A percentile compares a stretch with the other conserved stretches of the same genome.
These are phyloP conservation scores for Protophormia terraenovae DNA, from an alignment of 2,888 invertebrate genomes.

Conservation along the genomic window DNA sequence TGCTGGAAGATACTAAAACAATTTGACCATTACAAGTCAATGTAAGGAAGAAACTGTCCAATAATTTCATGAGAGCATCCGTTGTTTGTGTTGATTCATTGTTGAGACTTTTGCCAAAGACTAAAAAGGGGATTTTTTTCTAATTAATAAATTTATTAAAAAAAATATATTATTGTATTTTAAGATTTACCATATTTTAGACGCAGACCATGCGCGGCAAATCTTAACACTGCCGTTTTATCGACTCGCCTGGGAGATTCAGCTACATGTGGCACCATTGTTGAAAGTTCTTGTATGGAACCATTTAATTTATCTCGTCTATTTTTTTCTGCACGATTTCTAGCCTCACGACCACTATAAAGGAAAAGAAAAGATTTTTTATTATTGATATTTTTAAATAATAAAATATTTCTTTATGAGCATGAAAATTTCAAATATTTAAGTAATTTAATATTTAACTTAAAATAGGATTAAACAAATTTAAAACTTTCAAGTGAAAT, in stretches of 20 bases:
- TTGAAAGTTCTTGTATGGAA: constrained; percentile 90
- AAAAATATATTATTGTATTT: neutral
- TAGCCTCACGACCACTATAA: constrained; percentile 88
- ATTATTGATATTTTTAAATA: neutral
- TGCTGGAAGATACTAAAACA: constrained; percentile 91
- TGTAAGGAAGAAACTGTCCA: constrained; percentile 91
- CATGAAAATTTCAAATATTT: no score
- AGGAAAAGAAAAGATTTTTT: neutral
- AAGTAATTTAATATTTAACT: no score
- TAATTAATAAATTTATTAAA: neutral
- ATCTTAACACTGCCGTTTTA: constrained; percentile 93
- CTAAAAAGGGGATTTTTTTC: constrained; percentile 73
- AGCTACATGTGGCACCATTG: constrained; percentile 91
- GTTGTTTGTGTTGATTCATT: constrained; percentile 83
- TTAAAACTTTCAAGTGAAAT: no score
- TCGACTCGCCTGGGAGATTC: constrained; percentile 92
- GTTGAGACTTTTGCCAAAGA: constrained; percentile 83
- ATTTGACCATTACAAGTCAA: constrained; percentile 91
- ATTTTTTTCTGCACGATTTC: constrained; percentile 95
- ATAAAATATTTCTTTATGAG: no score
- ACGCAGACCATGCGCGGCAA: constrained; percentile 92
- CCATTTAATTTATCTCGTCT: constrained; percentile 94
- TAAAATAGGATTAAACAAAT: no score
- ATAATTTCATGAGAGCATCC: constrained; percentile 85
- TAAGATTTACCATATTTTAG: constrained; percentile 85